Conservation (phyloP, 2,113 vertebrate genomes). For the Rhinoderma darwinii region DNA sequence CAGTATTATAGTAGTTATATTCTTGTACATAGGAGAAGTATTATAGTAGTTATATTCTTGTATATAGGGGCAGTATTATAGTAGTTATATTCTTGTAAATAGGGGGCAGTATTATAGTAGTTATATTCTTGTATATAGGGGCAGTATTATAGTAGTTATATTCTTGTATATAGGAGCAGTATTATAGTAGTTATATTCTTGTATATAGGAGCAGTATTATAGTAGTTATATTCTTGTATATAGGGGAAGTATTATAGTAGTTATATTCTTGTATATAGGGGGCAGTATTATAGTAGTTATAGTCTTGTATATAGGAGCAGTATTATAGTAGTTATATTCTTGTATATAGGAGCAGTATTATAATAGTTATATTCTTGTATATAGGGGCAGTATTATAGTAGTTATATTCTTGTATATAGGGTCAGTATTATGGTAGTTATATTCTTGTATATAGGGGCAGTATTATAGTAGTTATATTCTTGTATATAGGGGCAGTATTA, state of each 20-base stretch:
- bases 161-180: neutral
- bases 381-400: neutral
- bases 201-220: neutral
- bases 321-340: slow-evolving; percentile 4
- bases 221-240: neutral
- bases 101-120: neutral
- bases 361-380: neutral
- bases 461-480: slow-evolving; percentile 1
- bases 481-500: neutral
- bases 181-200: slow-evolving; percentile 15
- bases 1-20: neutral
- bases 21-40: neutral
- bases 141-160: slow-evolving; percentile 7
- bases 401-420: neutral
- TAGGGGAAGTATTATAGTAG: neutral
- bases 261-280: neutral
- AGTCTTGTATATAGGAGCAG: no score
- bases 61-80: neutral
- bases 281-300: slow-evolving; percentile 6
- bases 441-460: neutral
- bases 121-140: neutral
- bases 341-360: slow-evolving; percentile 1
- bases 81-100: neutral
- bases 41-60: slow-evolving; percentile 6
- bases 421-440: neutral